These are phyloP conservation scores for Felis catus DNA, from an alignment of 2,113 vertebrate genomes.

Conservation along the genomic window F.catus_Fca126_mat1.0 CM031423.1:50902001-50902500, in stretches of 20 bases:
- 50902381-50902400: background rate
- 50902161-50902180: background rate
- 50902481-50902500: background rate
- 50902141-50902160: background rate
- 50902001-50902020: background rate
- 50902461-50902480: background rate
- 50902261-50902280: background rate
- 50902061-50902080: background rate
- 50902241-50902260: background rate
- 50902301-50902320: background rate
- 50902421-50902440: background rate
- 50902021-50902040: background rate
- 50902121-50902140: background rate
- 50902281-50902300: background rate
- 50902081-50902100: background rate
- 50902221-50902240: background rate
- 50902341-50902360: background rate
- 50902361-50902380: background rate
- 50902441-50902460: background rate
- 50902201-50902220: background rate
- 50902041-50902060: background rate
- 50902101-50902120: background rate
- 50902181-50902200: background rate
- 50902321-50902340: background rate
- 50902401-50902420: background rate